Evolutionary conservation across 2,888 invertebrate genomes (phyloP), one percentile per base, ranked within the genome.

Genomic region (Melinopterus prodromus): DNA sequence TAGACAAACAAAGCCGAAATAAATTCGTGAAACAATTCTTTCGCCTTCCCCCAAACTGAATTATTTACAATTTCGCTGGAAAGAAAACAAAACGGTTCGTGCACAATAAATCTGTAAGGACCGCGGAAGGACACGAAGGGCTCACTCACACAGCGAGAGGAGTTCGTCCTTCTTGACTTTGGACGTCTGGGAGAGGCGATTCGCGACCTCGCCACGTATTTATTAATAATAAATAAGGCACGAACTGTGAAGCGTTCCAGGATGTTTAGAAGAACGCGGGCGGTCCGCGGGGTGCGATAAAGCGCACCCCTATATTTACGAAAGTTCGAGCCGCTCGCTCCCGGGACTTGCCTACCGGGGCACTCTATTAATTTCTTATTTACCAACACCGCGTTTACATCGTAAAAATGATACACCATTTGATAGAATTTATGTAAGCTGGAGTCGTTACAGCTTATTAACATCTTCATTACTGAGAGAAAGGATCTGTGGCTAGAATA

Each of bases 221-320:
- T 77, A 77, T 77, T 77, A 77, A 77, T 77, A 77, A 77, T 77
- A 77, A 77, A 77, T 77, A 77, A 77, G n/a, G 69, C 77, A 77
- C 77, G 77, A 77, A 77, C 77, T 77, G 77, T 77, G 77, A 77
- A 77, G 16, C 77, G 77, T 77, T 77, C 35, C 69, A 69, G 70
- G 70, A 70, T 69, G 69, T 77, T 77, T 77, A 77, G 77, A 77
- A 77, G 16, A 36, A 77, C 35, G 36, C 69, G 69, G 77, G 16
- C 77, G 26, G 70, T 69, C 77, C 16, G 69, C 36, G 77, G 77
- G 77, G 77, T 69, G 77, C 26, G 16, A 69, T 77, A 77, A 77
- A 77, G 36, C 76, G 76, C 76, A 76, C 76, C 9, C 38, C 36
- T 72, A 53, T 53, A 53, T 53, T 53, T 53, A 53, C 53, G 9